Evolutionary conservation across 1,140 invertebrate species (phyloP).

Genomic region (Phortica variegata): DNA sequence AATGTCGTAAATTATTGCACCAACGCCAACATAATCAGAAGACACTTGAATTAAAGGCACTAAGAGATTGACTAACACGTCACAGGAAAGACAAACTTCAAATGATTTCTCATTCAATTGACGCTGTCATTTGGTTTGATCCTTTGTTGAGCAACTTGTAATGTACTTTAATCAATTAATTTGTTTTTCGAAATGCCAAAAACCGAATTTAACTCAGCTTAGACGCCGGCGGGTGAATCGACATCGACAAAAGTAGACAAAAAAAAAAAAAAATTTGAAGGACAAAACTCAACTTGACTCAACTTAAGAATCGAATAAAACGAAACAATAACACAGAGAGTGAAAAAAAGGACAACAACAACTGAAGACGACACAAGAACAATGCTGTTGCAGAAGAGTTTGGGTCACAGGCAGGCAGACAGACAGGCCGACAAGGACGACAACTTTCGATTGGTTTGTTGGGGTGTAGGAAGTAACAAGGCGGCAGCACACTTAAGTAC

Average conservation of each 20-base stretch:
- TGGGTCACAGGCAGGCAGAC: not conserved
- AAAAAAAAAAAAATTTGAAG: conserved; percentile 33
- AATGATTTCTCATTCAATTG: conserved; percentile 53
- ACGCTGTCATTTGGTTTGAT: conserved; percentile 44
- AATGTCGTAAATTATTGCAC: no score
- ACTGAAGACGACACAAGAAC: not conserved
- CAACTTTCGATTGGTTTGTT: not conserved
- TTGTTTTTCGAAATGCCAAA: conserved; percentile 36
- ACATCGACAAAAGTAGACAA: conserved; percentile 20
- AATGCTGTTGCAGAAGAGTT: not conserved
- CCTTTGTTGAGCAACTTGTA: conserved; percentile 37
- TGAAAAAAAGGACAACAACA: conserved; percentile 13
- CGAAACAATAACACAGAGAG: not conserved
- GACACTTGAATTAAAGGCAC: no score
- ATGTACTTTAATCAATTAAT: conserved; percentile 55
- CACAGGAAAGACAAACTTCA: no score
- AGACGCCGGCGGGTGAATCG: not conserved
- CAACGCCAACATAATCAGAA: no score
- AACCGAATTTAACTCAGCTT: not conserved
- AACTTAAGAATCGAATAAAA: conserved; percentile 10
- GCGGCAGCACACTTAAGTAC: conserved; percentile 44
- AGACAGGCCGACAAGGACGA: not conserved
- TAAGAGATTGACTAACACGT: no score
- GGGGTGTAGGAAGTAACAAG: conserved; percentile 5
- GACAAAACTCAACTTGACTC: not conserved